Base-by-base conservation (phyloP, 2,888 invertebrate species). In the Erpobdella octoculata region DNA sequence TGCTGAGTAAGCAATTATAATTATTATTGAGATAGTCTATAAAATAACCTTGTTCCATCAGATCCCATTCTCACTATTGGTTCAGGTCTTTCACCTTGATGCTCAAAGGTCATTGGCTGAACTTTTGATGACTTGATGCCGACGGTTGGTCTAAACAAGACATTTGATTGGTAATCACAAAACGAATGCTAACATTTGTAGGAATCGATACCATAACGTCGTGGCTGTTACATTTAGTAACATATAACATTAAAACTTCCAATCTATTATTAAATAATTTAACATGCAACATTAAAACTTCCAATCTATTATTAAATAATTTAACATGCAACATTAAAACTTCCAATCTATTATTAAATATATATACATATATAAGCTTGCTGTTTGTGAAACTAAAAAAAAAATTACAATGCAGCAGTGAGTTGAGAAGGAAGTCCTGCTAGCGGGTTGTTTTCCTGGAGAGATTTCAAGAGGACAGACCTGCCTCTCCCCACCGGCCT, bases 351-450 rank as follows among this genome's bases (percentile, higher is more conserved):
- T 18, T 12, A 1, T 53, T 9, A 48, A 6, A 48, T 21, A 3
- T 25, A 48, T 53, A 8, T 9, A 5, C 21, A 53, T 6, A 21
- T 25, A 21, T 28, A 53, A 6, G 1, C 9, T 41, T 18, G 18
- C 18, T 41, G 18, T 41, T 18, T 12, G 18, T 2, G 36, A 18
- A 9, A 62, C 1, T 35, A 31, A 8, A 62, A 28, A 21, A 12
- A 62, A 62, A 62, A 28, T 62, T n/a, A 62, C 62, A 62, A 35
- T 31, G 33, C 62, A 5, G 62, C 28, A 9, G 35, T n/a, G n/a
- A 62, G 33, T 35, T 62, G 31, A 35, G 62, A 35, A 35, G 62
- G 31, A 31, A 62, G 31, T 21, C 62, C 62, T 18, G 21, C 21
- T 3, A 53, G 28, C 21, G 53, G 1, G 33, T 33, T n/a, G 31